phyloP scores from a whole-genome alignment of 1,140 invertebrate genomes.

The Berghia stephanieae region DNA sequence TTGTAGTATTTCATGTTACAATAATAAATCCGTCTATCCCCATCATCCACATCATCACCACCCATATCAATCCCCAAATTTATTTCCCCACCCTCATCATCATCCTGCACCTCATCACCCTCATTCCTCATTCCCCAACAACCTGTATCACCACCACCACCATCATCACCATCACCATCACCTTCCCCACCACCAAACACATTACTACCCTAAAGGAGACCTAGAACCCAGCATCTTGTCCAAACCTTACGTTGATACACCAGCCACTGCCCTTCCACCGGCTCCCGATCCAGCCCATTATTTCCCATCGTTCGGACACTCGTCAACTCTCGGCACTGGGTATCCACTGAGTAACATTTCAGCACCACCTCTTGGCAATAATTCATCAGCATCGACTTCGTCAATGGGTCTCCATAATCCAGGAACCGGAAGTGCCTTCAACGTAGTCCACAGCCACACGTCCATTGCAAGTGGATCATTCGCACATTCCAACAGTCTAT shows the following conservation, averaged over 20 bases:
- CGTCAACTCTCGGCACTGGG: constrained; percentile 5
- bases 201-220: neutral
- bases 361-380: neutral
- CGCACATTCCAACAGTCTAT: constrained; percentile 11
- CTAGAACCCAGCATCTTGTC: constrained; percentile 26
- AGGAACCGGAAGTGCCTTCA: constrained; percentile 57
- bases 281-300: neutral
- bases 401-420: neutral
- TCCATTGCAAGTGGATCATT: constrained; percentile 30
- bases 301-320: constrained; percentile 14
- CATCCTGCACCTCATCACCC: neutral
- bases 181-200: neutral
- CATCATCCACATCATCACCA: neutral
- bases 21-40: neutral
- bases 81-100: neutral
- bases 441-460: constrained; percentile 51
- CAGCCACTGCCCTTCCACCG: constrained; percentile 25
- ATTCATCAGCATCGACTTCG: neutral
- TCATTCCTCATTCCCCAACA: neutral
- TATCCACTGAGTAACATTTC: neutral
- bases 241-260: constrained; percentile 46
- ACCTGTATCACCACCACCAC: neutral
- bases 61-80: neutral
- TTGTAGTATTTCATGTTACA: neutral
- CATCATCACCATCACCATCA: neutral